Percentiles rank a stretch among this genome's conserved stretches.
These are phyloP conservation scores for Diadromus collaris DNA, from an alignment of 2,888 invertebrate species.

Conservation along the genomic window DNA sequence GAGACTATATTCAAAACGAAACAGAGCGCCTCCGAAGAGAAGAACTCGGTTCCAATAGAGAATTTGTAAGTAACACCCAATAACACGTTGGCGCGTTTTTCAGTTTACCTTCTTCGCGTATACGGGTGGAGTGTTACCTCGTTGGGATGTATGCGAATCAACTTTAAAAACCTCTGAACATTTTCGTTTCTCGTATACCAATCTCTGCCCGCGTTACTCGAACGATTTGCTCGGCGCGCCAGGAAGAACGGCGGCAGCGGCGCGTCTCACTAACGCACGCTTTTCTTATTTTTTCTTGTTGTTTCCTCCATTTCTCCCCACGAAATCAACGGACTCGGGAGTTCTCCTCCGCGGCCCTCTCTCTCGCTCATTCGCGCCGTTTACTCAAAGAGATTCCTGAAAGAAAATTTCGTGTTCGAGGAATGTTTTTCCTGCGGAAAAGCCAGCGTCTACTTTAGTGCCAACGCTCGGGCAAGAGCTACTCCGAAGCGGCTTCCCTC, in stretches of 20 bases:
- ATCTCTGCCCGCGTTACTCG: neutral
- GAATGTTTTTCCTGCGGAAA: slow-evolving; percentile 66
- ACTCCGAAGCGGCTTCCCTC: slow-evolving; percentile 41
- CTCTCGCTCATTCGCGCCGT: slow-evolving; percentile 60
- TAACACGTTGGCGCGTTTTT: neutral
- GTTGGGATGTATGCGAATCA: slow-evolving; percentile 30
- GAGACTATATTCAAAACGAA: too few relatives aligned
- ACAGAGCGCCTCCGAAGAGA: too few relatives aligned
- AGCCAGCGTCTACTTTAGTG: slow-evolving; percentile 57
- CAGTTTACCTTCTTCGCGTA: neutral
- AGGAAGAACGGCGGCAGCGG: neutral
- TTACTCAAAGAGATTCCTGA: slow-evolving; percentile 69
- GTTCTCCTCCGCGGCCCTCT: slow-evolving; percentile 1
- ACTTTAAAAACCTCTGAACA: slow-evolving; percentile 37
- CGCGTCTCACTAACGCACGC: slow-evolving; percentile 28
- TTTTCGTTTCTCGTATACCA: slow-evolving; percentile 31
- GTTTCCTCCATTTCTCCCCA: slow-evolving; percentile 29
- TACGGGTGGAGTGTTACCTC: neutral
- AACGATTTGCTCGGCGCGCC: slow-evolving; percentile 5
- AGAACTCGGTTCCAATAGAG: too few relatives aligned
- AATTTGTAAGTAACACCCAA: slow-evolving; percentile 33
- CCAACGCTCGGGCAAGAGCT: slow-evolving; percentile 36
- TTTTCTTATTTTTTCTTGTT: slow-evolving; percentile 20
- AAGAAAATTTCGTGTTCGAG: slow-evolving; percentile 67
- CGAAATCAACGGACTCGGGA: slow-evolving; percentile 56